Evolutionary conservation across 2,888 invertebrate species (phyloP), one percentile per base, ranked within the genome.

Genomic region (Stenichneumon culpator): DNA sequence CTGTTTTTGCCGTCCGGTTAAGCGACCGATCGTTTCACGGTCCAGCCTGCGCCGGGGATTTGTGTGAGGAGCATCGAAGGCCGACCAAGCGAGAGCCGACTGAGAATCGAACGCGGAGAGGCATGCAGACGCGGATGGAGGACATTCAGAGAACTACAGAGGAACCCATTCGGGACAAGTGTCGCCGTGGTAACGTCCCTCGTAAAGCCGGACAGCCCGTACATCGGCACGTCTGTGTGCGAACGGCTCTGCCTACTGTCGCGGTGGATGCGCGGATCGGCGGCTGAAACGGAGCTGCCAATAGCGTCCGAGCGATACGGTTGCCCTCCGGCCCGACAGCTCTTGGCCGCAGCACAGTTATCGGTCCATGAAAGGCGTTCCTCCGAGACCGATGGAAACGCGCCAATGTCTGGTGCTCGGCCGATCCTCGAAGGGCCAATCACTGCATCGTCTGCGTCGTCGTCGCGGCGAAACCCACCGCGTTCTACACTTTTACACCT

Each of bases 101-200:
- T 22, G 77, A 47, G 63, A 80, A 79, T 67, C 47, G 75, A 65
- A 73, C 68, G 72, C 68, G 19, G 44, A 69, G 68, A 78, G 68
- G 22, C 65, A 68, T 44, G 72, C 73, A 77, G 70, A 73, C 67
- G 60, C 32, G 39, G 67, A 63, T 7, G 28, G 60, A 28, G 44
- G 57, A 65, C 82, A 80, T 79, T 75, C 79, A 69, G 65, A 73
- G 65, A 74, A 69, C 69, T 44, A 44, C 63, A 70, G 84, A 47
- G 63, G 65, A 73, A 25, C 47, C 83, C 86, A 88, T 87, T 87
- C 83, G 84, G 68, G 77, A 86, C 89, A 89, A 88, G 89, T 89
- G 89, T 89, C 89, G 87, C 89, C 90, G 85, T 88, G 88, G 88
- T 89, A 89, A 89, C 87, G 89, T 88, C 84, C 87, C 89, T 89